A percentile compares a stretch with the other conserved stretches of the same genome.
Conservation (phyloP, 2,113 vertebrate species). For the Sciurus niger region DNA sequence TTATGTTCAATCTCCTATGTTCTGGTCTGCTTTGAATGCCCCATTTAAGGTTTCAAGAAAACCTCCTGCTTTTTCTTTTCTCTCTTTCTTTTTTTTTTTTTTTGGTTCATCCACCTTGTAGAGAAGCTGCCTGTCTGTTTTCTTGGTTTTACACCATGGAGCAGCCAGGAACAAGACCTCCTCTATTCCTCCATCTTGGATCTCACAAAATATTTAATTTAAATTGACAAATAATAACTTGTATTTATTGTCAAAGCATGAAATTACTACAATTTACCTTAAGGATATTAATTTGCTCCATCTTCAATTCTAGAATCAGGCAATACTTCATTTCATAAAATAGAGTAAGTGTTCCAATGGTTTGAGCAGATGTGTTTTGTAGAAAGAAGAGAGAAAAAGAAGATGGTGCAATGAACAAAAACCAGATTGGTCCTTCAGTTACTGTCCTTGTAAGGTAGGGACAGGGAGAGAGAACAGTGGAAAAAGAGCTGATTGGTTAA, state of each 20-base stretch:
- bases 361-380: neutral
- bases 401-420: neutral
- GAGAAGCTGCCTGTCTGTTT: too few relatives aligned
- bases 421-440: neutral
- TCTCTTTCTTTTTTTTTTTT: too few relatives aligned
- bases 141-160: too few relatives aligned
- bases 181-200: too few relatives aligned
- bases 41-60: too few relatives aligned
- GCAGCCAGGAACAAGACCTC: too few relatives aligned
- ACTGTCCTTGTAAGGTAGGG: neutral
- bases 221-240: neutral
- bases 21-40: too few relatives aligned
- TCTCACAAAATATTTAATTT: neutral
- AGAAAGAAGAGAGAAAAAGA: neutral
- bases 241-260: neutral
- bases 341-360: neutral
- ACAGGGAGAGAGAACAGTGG: neutral
- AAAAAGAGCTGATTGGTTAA: neutral
- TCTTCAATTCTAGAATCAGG: neutral
- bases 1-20: too few relatives aligned
- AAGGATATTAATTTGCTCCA: neutral
- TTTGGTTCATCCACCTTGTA: too few relatives aligned
- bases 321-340: too few relatives aligned
- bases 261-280: neutral
- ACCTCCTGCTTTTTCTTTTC: too few relatives aligned